A percentile compares a stretch with the other conserved stretches of the same genome.
Conservation (phyloP, 2,113 vertebrate species). For the Centropus bengalensis region DNA sequence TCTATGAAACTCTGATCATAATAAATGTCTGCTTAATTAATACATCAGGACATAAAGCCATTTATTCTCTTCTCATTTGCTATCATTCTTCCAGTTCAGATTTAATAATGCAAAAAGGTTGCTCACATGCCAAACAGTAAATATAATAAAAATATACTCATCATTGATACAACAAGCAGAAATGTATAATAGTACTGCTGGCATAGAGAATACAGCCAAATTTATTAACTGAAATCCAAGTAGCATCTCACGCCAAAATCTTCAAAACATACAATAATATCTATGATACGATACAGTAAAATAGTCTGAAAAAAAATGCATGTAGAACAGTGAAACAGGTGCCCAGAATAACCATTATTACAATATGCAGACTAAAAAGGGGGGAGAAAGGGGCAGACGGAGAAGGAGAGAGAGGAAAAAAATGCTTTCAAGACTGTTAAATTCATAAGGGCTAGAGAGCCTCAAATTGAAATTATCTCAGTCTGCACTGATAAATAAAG, state of each 20-base stretch:
- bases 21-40: slow-evolving; percentile 85
- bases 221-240: slow-evolving; percentile 37
- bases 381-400: not conserved
- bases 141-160: slow-evolving; percentile 80
- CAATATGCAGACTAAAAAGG: slow-evolving; percentile 4
- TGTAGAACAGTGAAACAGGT: slow-evolving; percentile 32
- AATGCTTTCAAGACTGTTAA: slow-evolving; percentile 80
- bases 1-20: slow-evolving; percentile 79
- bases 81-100: slow-evolving; percentile 74
- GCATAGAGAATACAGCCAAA: slow-evolving; percentile 42
- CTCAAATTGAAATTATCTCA: slow-evolving; percentile 87
- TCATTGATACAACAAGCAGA: slow-evolving; percentile 69
- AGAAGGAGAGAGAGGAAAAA: not conserved
- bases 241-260: slow-evolving; percentile 8
- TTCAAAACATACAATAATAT: slow-evolving; percentile 19
- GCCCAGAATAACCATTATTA: slow-evolving; percentile 68
- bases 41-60: slow-evolving; percentile 79
- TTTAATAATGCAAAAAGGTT: slow-evolving; percentile 83
- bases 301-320: slow-evolving; percentile 38
- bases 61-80: slow-evolving; percentile 80
- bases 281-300: slow-evolving; percentile 1
- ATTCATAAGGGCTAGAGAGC: slow-evolving; percentile 82
- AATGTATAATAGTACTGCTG: slow-evolving; percentile 48
- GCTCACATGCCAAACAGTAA: slow-evolving; percentile 75
- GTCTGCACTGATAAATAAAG: slow-evolving; percentile 85